Base-by-base conservation (phyloP, 2,113 vertebrate species). In the Oryzias woworae region DNA sequence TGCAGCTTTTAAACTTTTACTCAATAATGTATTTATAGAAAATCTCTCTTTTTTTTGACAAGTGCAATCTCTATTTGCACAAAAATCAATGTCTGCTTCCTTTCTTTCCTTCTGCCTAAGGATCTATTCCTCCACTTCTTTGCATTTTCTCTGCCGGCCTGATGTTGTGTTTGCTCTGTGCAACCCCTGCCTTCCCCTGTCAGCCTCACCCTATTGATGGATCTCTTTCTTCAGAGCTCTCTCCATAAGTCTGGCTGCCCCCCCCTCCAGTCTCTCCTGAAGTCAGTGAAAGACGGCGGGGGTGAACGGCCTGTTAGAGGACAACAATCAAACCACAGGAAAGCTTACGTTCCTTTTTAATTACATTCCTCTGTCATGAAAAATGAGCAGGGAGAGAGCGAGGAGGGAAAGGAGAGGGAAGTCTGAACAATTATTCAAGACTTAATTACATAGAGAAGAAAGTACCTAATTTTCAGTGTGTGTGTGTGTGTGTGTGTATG, bases 261-360 rank as follows among this genome's bases (percentile, higher is more conserved):
- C 31, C 60, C 54, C 48, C 31, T 61, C 52, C 31, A 7, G 31
- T 64, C 65, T 31, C 53, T 46, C 53, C 36, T 10, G 23, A 69
- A 58, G 61, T 41, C 42, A 23, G 53, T 80, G 82, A 81, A 68
- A 67, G 72, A 71, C 70, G 36, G 36, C 44, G 5, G 70, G 61
- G 58, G 66, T 59, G 6, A 70, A 59, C 53, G 73, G 76, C 75
- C 67, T 58, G 71, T 71, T 78, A 80, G 61, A 58, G 75, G 79
- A 85, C 77, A 77, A 79, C 69, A 69, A 81, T 83, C 80, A 83
- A 66, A 77, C 76, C 78, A 51, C 17, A 0, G 66, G 66, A 74
- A 73, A 58, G 26, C 65, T 31, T 62, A 41, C 51, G 41, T 54
- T 60, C 64, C 41, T 60, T 70, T 84, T 85, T 80, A 82, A 85